Base-by-base conservation (phyloP, 2,113 vertebrate species). In the Micronycteris hirsuta region DNA sequence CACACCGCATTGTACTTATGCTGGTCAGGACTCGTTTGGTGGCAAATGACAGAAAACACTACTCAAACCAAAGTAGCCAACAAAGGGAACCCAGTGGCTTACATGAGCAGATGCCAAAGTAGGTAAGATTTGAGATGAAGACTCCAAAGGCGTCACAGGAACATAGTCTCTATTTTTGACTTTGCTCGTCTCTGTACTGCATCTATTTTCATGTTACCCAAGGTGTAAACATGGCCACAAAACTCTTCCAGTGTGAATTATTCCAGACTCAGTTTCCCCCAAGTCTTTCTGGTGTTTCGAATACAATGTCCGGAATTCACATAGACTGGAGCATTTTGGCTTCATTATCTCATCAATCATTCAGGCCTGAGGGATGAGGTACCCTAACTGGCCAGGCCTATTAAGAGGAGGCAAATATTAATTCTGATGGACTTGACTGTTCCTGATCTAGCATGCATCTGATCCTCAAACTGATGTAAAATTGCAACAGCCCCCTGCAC, bases 261-360 rank as follows among this genome's bases (percentile, higher is more conserved):
- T 56, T 78, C 78, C 13, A 73, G 45, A 90, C 70, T 95, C 77
- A 56, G 45, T 28, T 67, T 88, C 78, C 58, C 20, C 65, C 38
- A 89, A 93, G 83, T 67, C 49, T 88, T 91, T 58, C 61, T 28
- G 15, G 52, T 71, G 63, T 85, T 49, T 88, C 38, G 7, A 78
- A 45, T 56, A 88, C 33, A 88, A 47, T 47, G 87, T 52, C 36
- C 33, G 28, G 19, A 82, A 93, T 93, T 92, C 81, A 96, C 7
- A 45, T 28, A 88, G 91, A 93, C 11, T 88, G 33, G 33, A 93
- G 15, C 47, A 24, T 56, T 68, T 86, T 82, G 22, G 5, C n/a
- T 88, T 85, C 84, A 65, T 47, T 4, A 26, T 86, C 77, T 61
- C 36, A 61, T 73, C 38, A 89, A n/a, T 78, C 61, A 61, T 16